These are phyloP conservation scores for Aulostomus chinensis DNA, from an alignment of 2,797 vertebrate species.

Conservation along the genomic window DNA sequence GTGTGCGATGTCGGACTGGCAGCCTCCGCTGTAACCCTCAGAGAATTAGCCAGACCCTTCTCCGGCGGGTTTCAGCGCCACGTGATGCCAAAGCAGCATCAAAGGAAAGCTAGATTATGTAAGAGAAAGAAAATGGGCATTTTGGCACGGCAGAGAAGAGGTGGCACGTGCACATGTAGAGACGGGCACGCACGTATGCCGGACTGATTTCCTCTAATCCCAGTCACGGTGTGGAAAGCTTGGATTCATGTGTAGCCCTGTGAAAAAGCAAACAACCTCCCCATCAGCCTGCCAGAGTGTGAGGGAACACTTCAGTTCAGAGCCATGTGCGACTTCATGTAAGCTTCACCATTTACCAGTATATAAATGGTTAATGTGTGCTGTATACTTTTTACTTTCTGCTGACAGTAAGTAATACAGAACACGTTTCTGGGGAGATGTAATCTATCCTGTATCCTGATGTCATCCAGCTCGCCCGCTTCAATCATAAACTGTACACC, in stretches of 20 bases:
- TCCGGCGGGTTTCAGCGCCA: conserved; percentile 14
- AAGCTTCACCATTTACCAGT: neutral
- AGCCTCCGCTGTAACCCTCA: conserved; percentile 16
- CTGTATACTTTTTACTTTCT: conserved; percentile 5
- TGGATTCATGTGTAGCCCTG: conserved; percentile 36
- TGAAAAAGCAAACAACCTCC: conserved; percentile 20
- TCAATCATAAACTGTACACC: no score
- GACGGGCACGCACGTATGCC: conserved; percentile 27
- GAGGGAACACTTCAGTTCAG: neutral
- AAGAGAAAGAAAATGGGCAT: conserved; percentile 41
- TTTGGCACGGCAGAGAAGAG: conserved; percentile 33
- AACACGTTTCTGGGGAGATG: conserved; percentile 17
- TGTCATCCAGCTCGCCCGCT: conserved; percentile 1
- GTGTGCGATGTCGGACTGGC: conserved; percentile 10
- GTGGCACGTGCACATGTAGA: conserved; percentile 37
- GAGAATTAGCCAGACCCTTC: conserved; percentile 25
- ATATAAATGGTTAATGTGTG: no score
- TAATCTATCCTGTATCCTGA: conserved; percentile 23
- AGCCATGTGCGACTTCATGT: neutral
- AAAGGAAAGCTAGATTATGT: conserved; percentile 42
- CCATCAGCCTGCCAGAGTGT: conserved; percentile 17
- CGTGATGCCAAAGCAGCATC: conserved; percentile 39
- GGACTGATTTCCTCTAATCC: conserved; percentile 57
- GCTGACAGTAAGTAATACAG: conserved; percentile 9
- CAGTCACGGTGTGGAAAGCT: conserved; percentile 26